Percentiles rank a stretch among this genome's conserved stretches.
phyloP scores from a whole-genome alignment of 2,113 vertebrate genomes.

The Raja brachyura region DNA sequence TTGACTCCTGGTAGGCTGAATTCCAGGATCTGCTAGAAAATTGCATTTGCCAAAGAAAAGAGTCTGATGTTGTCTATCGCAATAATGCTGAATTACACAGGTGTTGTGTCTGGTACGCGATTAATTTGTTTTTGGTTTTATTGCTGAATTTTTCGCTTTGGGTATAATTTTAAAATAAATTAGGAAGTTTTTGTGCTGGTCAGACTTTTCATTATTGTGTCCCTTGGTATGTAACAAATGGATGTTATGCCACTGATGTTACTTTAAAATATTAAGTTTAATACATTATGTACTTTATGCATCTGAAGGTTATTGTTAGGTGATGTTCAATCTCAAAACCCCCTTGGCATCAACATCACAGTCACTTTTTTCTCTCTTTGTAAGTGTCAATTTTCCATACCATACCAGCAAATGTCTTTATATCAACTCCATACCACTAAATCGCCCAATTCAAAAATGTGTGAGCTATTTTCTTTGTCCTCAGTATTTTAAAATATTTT shows the following conservation, averaged over 20 bases:
- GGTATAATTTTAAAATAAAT: not conserved
- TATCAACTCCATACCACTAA: not conserved
- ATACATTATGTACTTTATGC: not conserved
- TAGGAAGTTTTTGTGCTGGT: not conserved
- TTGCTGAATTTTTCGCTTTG: not conserved
- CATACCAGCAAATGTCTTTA: not conserved
- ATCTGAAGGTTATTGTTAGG: not conserved
- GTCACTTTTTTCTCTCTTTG: not conserved
- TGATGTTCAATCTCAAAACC: not conserved
- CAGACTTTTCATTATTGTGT: constrained; percentile 6
- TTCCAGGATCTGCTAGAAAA: not conserved
- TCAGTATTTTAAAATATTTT: not conserved
- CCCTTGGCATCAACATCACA: not conserved
- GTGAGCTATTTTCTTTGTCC: not conserved
- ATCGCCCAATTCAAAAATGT: too few species aligned
- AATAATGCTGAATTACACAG: not conserved
- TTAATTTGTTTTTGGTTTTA: not conserved
- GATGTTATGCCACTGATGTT: not conserved
- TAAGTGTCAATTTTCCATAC: not conserved
- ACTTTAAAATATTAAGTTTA: not conserved
- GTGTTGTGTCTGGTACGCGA: not conserved
- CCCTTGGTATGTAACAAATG: not conserved
- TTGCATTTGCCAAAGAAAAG: not conserved
- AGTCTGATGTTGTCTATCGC: not conserved
- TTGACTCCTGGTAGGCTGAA: not conserved